Evolutionary conservation across 2,888 invertebrate genomes (phyloP), one percentile per base, ranked within the genome.

Genomic region (Gortyna flavago): DNA sequence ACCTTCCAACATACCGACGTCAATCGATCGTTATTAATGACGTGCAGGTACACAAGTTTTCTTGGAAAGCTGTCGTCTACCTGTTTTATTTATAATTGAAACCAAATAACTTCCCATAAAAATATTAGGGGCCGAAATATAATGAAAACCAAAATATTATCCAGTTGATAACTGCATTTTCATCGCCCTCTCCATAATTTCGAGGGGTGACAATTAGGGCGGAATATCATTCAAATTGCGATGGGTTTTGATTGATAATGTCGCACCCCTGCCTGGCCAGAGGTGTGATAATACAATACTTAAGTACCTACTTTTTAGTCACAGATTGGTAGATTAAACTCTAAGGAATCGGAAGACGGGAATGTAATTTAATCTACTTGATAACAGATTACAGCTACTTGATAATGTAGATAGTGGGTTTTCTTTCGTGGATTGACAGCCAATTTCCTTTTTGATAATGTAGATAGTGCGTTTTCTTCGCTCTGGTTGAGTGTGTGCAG

Each of bases 181-280:
- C 77, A 73, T 78, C 81, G 51, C 77, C 79, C 76, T 79, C 73
- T 41, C 64, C 84, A 44, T 82, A 85, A 85, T 87, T 81, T 81
- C 75, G 87, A 88, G 89, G 91, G 92, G 89, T 81, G 90, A 89
- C 90, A 93, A 94, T 92, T 93, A 91, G 91, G 88, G 90, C 89
- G 90, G 90, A 92, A 93, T 91, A 91, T 91, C 89, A 89, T 89
- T 91, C 84, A 88, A 83, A 83, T 83, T 84, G 70, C 85, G 79
- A 80, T 83, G 88, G 88, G 87, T 90, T 91, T 89, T 92, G 91
- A 93, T 91, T 90, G 92, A 92, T 91, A 91, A 85, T 87, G 87
- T 87, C 77, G 77, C 84, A 77, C 72, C 75, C 72, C 62, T 35
- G 44, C 35, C 29, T 68, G 68, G 69, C 51, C 35, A 64, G 72